Evolutionary conservation across 2,113 vertebrate species (phyloP), one percentile per base, ranked within the genome.

Genomic region (Perccottus glenii): DNA sequence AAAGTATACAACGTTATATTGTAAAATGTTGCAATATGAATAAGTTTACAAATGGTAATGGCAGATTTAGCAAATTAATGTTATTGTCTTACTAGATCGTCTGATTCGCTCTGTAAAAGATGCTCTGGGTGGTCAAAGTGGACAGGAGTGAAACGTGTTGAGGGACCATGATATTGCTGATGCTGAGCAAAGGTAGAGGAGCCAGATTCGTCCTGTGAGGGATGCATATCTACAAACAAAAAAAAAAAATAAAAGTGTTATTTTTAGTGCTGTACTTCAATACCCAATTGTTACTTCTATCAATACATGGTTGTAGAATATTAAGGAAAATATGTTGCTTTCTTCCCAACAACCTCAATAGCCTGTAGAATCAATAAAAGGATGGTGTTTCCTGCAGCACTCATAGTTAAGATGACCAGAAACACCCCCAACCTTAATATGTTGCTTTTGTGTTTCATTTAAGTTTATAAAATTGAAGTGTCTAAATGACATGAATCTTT

Each of bases 141-240:
- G 27, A 88, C 74, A 6, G 92, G 88, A 73, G 85, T 91, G 64
- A 81, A 80, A 10, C 67, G 83, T 35, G 83, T 42, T 15, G 90
- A 87, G 8, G 87, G 69, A 50, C 50, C 58, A 9, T 87, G 69
- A 61, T 68, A 74, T n/a, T 81, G 66, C 2, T 87, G 88, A 16
- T 87, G 85, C 27, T 87, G 92, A 55, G 86, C 91, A 63, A 83
- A 42, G 63, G 84, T 64, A 49, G 82, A 38, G 49, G 88, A 51
- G 52, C 75, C 81, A n/a, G 74, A 76, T 43, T 95, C 93, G 40
- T 93, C 93, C 83, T 87, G 92, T 38, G 70, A 89, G 64, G 64
- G 85, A 27, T 84, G 67, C 57, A 5, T 40, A 82, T 95, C 94
- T 92, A 57, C 6, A 38, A 40, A 36, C 33, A 58, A 4, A 42